Evolutionary conservation across 2,113 vertebrate genomes (phyloP), one percentile per base, ranked within the genome.

Genomic region (Chauna torquata): DNA sequence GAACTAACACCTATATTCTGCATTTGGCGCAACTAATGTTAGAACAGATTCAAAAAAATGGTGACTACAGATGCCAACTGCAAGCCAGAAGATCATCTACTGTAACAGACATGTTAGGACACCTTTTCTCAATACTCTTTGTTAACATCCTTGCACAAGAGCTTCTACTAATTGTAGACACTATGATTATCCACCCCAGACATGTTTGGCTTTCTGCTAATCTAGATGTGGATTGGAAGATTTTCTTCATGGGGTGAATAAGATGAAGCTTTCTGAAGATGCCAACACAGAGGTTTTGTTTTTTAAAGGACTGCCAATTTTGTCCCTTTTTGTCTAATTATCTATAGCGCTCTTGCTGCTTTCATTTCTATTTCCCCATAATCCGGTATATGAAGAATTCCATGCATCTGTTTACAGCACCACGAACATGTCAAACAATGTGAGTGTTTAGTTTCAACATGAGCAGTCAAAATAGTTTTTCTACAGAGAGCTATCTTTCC

Each of bases 121-220:
- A 85, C 13, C 80, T 93, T 84, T 61, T 68, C 90, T 74, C 66
- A 61, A 50, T 42, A 58, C 5, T 78, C 45, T 49, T 15, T 19
- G 59, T 72, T 91, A 87, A 86, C 28, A 38, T 42, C 75, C 75
- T 96, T 94, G 85, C 91, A 81, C 40, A 96, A 91, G 89, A 96
- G 38, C 42, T 64, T 82, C 89, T 64, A 34, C 34, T 96, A 90
- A 93, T 54, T 76, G 58, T 49, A 80, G 1, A 1, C 59, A 49
- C 36, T 42, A 81, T 61, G 76, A 93, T 82, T 82, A 96, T 49
- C 34, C 65, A 74, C 25, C n/a, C 44, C 55, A 85, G 68, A 94
- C 34, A 84, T 3, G 86, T 68, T 5, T 92, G 86, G 81, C 30
- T 76, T 79, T 92, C 0, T 0, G 36, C 80, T 95, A 61, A 77